Evolutionary conservation across 2,797 vertebrate species (phyloP).

Genomic region (Carapus acus): DNA sequence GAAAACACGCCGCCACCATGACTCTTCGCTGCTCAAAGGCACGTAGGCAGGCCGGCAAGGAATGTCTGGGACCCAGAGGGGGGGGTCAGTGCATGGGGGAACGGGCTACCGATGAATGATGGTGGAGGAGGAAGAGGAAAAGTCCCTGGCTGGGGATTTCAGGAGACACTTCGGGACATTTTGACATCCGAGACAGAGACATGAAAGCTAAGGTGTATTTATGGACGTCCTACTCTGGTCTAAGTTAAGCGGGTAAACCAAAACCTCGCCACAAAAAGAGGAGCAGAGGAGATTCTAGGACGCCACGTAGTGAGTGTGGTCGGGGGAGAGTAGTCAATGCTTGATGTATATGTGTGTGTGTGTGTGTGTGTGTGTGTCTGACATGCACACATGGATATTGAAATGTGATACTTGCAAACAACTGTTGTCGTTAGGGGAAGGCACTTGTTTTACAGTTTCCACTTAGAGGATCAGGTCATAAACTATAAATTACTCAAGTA

Average conservation of each 20-base stretch:
- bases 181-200: constrained; percentile 3
- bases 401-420: no score
- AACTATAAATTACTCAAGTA: no score
- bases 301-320: constrained; percentile 2
- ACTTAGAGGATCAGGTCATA: no score
- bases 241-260: constrained; percentile 15
- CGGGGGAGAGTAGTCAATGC: neutral
- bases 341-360: constrained; percentile 2
- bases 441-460: no score
- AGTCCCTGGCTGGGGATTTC: neutral
- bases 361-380: neutral
- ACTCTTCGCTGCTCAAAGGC: neutral
- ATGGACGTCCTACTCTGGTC: constrained; percentile 11
- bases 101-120: constrained; percentile 6
- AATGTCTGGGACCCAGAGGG: neutral
- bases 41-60: neutral
- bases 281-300: constrained; percentile 18
- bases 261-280: constrained; percentile 5
- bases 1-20: no score
- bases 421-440: no score
- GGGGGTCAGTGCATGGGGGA: constrained; percentile 1
- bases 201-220: neutral
- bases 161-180: constrained; percentile 1
- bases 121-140: neutral
- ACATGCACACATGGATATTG: neutral